phyloP scores from a whole-genome alignment of 2,113 vertebrate species.

The Reinhardtius hippoglossoides region DNA sequence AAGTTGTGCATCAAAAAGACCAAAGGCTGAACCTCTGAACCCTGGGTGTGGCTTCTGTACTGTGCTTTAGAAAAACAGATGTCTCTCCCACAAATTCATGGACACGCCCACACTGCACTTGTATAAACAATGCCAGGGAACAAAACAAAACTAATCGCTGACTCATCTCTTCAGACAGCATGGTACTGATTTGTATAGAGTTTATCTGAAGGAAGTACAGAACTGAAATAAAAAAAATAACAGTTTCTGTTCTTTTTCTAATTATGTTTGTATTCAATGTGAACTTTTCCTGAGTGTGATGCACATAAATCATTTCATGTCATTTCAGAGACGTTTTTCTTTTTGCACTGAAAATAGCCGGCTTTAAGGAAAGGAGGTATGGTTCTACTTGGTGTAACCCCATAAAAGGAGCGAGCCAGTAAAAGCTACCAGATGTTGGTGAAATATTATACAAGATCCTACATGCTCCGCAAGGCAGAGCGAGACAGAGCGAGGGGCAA shows the following conservation, averaged over 20 bases:
- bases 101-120: conserved; percentile 63
- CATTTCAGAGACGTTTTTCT: background rate
- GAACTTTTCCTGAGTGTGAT: conserved; percentile 5
- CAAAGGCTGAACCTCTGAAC: conserved; percentile 70
- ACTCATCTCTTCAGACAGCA: conserved; percentile 27
- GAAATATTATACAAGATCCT: conserved; percentile 75
- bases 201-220: conserved; percentile 2
- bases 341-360: conserved; percentile 39
- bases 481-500: conserved; percentile 62
- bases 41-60: conserved; percentile 74
- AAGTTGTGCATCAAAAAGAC: conserved; percentile 61
- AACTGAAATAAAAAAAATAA: conserved; percentile 8
- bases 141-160: conserved; percentile 1
- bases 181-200: background rate
- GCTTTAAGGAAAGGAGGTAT: conserved; percentile 26
- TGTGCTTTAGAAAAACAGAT: conserved; percentile 74
- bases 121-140: conserved; percentile 59
- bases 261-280: background rate
- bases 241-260: background rate
- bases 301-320: conserved; percentile 1
- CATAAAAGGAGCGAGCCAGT: conserved; percentile 67
- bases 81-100: conserved; percentile 61
- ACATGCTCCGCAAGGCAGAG: conserved; percentile 60
- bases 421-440: conserved; percentile 79
- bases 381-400: conserved; percentile 57